These are phyloP conservation scores for Macrobrachium rosenbergii DNA, from an alignment of 1,140 invertebrate species.

Conservation along the genomic window DNA sequence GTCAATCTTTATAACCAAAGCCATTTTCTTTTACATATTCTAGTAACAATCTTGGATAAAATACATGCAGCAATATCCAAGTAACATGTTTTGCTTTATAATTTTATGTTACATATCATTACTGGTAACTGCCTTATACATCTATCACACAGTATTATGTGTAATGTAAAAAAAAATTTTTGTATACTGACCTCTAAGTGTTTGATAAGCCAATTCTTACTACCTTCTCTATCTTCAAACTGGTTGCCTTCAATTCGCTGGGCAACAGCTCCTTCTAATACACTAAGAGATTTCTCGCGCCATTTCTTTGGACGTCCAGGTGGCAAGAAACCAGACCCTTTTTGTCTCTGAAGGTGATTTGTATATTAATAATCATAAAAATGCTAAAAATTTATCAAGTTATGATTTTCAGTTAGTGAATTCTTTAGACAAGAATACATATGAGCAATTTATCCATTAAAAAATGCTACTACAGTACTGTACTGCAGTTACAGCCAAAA, in stretches of 20 bases:
- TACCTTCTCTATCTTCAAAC: slow-evolving; percentile 89
- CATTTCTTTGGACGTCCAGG: slow-evolving; percentile 94
- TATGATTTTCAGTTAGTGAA: too few relatives aligned
- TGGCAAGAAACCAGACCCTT: slow-evolving; percentile 89
- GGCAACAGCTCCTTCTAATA: slow-evolving; percentile 84
- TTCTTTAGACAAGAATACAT: too few relatives aligned
- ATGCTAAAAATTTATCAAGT: neutral
- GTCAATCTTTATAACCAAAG: too few relatives aligned
- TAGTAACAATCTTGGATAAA: too few relatives aligned
- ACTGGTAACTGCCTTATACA: neutral
- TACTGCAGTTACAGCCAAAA: neutral
- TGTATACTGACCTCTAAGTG: slow-evolving; percentile 76
- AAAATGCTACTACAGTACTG: neutral
- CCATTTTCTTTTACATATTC: too few relatives aligned
- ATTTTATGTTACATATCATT: too few relatives aligned
- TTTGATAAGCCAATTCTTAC: slow-evolving; percentile 96
- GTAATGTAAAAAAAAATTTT: slow-evolving; percentile 63
- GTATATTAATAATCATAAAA: neutral
- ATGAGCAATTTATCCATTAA: too few relatives aligned
- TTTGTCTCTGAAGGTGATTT: slow-evolving; percentile 75
- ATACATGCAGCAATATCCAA: too few relatives aligned
- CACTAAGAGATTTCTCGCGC: slow-evolving; percentile 81
- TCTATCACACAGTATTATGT: slow-evolving; percentile 4
- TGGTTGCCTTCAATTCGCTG: slow-evolving; percentile 89
- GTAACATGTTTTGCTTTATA: too few relatives aligned